Evolutionary conservation across 2,797 vertebrate genomes (phyloP).

Genomic region (Zonotrichia albicollis): DNA sequence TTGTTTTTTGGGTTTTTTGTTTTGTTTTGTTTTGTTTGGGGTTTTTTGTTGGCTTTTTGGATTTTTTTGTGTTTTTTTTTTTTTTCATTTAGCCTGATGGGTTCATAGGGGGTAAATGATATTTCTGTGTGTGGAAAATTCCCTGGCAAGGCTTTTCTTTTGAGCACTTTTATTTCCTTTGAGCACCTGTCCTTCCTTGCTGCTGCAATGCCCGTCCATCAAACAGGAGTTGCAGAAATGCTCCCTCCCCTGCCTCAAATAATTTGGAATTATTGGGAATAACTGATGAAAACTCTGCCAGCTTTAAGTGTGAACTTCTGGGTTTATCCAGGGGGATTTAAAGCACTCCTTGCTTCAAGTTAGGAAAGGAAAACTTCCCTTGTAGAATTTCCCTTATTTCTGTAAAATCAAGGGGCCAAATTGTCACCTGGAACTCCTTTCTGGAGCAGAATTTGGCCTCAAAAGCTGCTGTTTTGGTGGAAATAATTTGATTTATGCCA

Average conservation of each 20-base stretch:
- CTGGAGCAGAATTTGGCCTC: background rate
- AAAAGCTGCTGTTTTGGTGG: background rate
- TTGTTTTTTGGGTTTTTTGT: no score
- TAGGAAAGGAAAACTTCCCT: background rate
- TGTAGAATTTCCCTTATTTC: background rate
- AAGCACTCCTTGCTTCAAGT: background rate
- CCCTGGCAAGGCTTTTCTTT: background rate
- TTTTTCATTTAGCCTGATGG: no score
- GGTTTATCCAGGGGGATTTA: background rate
- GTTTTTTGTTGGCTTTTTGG: no score
- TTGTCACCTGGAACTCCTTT: background rate
- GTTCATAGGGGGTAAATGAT: no score
- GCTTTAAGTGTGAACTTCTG: background rate
- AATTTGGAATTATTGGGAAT: background rate
- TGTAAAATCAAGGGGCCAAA: accelerated
- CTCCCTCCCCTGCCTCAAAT: background rate
- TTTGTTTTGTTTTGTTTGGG: no score
- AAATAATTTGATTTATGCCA: constrained; percentile 15
- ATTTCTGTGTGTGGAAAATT: background rate
- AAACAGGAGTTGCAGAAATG: background rate
- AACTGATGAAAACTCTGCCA: background rate
- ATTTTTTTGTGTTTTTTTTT: no score
- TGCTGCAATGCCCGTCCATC: background rate
- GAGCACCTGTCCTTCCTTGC: background rate
- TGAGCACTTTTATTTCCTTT: background rate